Conservation (phyloP, 2,113 vertebrate genomes). For the Podilymbus podiceps region DNA sequence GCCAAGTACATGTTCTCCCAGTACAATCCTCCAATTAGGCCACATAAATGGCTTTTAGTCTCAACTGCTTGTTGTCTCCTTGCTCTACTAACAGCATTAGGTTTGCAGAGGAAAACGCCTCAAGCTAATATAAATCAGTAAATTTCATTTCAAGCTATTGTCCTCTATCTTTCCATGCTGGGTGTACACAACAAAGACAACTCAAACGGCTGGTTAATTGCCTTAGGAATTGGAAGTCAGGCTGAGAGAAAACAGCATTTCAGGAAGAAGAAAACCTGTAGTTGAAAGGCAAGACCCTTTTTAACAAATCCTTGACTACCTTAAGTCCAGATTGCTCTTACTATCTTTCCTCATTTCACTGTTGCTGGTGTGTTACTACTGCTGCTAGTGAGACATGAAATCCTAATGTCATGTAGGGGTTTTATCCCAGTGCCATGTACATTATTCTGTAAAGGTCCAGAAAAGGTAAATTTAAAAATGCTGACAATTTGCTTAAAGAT, state of each 20-base stretch:
- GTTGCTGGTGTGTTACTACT: not conserved
- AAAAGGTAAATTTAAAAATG: not conserved
- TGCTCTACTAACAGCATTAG: not conserved
- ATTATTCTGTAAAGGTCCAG: not conserved
- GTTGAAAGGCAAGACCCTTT: not conserved
- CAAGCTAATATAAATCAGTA: not conserved
- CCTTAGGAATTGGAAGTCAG: not conserved
- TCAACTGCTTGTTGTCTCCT: not conserved
- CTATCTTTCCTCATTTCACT: not conserved
- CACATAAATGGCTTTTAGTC: not conserved
- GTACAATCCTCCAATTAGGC: not conserved
- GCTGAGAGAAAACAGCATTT: not conserved
- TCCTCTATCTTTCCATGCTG: not conserved
- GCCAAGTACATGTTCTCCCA: not conserved
- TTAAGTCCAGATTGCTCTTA: not conserved
- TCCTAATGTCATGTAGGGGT: not conserved
- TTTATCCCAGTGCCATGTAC: not conserved
- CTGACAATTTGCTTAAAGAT: not conserved
- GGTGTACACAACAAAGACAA: not conserved
- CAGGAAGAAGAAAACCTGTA: not conserved
- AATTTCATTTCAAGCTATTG: not conserved
- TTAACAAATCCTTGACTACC: not conserved
- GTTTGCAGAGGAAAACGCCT: not conserved
- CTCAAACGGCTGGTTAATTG: not conserved
- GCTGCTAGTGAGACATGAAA: not conserved